phyloP scores from a whole-genome alignment of 35 echinoderm and acorn worm genomes.

The Strongylocentrotus purpuratus region DNA sequence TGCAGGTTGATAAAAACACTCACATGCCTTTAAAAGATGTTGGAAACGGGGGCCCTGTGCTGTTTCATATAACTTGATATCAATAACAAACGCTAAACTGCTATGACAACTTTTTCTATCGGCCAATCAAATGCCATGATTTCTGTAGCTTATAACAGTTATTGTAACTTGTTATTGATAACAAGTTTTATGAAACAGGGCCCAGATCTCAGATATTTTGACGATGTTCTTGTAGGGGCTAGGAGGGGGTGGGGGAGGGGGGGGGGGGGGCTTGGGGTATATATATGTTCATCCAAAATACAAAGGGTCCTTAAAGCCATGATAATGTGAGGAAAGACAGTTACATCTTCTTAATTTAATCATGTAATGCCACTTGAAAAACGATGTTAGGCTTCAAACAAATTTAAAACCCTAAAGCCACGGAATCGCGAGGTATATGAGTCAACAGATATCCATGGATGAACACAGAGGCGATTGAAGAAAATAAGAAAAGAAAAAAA shows the following conservation, averaged over 20 bases:
- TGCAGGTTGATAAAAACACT: too few relatives aligned
- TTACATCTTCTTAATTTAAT: neutral
- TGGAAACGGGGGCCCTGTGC: too few relatives aligned
- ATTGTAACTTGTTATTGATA: too few relatives aligned
- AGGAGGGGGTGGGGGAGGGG: neutral
- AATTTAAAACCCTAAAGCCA: neutral
- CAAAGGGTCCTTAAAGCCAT: neutral
- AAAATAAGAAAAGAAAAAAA: neutral
- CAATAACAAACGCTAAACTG: too few relatives aligned
- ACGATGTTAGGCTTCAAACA: neutral
- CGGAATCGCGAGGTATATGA: neutral
- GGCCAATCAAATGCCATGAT: too few relatives aligned
- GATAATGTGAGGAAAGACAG: neutral
- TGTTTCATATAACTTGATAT: too few relatives aligned
- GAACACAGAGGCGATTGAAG: neutral
- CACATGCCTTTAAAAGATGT: too few relatives aligned
- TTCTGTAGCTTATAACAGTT: too few relatives aligned
- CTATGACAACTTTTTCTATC: too few relatives aligned
- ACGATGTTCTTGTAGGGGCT: too few relatives aligned
- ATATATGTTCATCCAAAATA: neutral
- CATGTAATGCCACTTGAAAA: neutral
- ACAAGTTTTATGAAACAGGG: too few relatives aligned
- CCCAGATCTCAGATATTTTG: too few relatives aligned
- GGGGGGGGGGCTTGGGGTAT: neutral
- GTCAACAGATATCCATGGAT: neutral